These are phyloP conservation scores for Butorides virescens DNA, from an alignment of 2,113 vertebrate species.

Conservation along the genomic window DNA sequence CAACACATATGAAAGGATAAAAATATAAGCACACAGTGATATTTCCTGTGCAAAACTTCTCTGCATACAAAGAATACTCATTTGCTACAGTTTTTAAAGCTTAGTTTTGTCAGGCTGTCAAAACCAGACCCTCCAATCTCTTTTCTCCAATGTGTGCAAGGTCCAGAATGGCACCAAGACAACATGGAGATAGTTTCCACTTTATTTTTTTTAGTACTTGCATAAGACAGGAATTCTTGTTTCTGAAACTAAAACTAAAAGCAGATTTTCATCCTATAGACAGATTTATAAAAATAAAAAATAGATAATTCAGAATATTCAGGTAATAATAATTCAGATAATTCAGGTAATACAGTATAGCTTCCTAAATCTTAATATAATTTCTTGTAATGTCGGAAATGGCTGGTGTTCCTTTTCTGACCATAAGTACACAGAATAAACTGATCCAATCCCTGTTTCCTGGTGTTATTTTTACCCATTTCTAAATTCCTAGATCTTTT, in stretches of 20 bases:
- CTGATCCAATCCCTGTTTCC: background rate
- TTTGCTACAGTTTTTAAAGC: background rate
- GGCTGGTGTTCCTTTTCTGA: background rate
- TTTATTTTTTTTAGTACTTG: background rate
- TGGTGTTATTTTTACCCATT: background rate
- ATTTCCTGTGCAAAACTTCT: background rate
- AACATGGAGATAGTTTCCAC: background rate
- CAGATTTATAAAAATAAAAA: background rate
- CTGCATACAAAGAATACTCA: background rate
- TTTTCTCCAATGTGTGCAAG: background rate
- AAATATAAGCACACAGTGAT: background rate
- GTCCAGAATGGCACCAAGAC: background rate
- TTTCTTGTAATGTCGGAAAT: background rate
- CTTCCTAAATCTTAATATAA: background rate
- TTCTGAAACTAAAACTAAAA: background rate
- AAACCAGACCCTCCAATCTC: background rate
- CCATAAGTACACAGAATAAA: background rate
- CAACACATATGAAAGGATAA: background rate
- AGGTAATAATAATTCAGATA: no score
- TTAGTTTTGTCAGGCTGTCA: background rate
- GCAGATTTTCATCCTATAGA: background rate
- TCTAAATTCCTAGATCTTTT: background rate
- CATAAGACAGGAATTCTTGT: background rate
- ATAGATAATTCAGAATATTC: background rate
- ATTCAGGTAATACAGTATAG: background rate